Percentiles rank a stretch among this genome's conserved stretches.
These are phyloP conservation scores for Clarias magur DNA, from an alignment of 2,113 vertebrate genomes.

Conservation along the genomic window DNA sequence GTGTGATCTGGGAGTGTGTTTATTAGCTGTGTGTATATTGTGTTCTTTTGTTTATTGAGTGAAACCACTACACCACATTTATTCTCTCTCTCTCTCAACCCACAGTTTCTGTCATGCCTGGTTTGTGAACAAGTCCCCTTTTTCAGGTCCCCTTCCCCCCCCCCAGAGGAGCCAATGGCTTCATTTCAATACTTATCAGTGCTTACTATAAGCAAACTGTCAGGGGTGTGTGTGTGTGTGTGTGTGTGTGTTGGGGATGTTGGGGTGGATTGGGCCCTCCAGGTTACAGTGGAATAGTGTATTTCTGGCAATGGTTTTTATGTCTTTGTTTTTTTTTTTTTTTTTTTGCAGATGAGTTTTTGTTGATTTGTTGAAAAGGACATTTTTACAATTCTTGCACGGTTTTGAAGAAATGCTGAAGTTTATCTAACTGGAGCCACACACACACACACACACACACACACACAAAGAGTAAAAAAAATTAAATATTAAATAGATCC, in stretches of 20 bases:
- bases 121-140: not conserved
- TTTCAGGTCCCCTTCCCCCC: not conserved
- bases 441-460: too few relatives aligned
- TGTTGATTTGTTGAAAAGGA: not conserved
- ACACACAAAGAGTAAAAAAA: too few relatives aligned
- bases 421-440: not conserved
- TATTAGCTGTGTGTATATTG: conserved; percentile 19
- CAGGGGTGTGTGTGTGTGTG: not conserved
- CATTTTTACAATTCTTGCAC: not conserved
- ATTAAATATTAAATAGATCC: not conserved
- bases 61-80: not conserved
- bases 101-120: conserved; percentile 24
- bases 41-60: conserved; percentile 29
- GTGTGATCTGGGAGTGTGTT: not conserved
- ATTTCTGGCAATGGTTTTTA: too few relatives aligned
- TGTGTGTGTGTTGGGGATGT: too few relatives aligned
- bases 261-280: not conserved
- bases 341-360: not conserved
- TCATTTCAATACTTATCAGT: conserved; percentile 51
- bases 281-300: not conserved
- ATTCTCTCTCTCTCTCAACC: not conserved
- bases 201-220: conserved; percentile 52
- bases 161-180: not conserved
- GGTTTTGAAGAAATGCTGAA: not conserved
- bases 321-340: not conserved